These are phyloP conservation scores for Cyprinus carpio DNA, from an alignment of 2,113 vertebrate species.

Conservation along the genomic window DNA sequence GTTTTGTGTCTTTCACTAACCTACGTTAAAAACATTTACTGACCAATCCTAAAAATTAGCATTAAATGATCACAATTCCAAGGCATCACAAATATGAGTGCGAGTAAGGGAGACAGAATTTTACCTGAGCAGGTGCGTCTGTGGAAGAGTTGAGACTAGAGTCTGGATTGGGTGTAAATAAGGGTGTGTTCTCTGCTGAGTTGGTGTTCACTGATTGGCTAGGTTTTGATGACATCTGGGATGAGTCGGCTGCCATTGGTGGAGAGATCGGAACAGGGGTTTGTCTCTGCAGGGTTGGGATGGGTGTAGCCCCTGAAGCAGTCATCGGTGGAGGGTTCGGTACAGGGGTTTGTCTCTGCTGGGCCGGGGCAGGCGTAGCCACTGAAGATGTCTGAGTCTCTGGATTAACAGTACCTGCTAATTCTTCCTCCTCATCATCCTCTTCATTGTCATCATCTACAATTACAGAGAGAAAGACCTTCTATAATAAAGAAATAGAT, in stretches of 20 bases:
- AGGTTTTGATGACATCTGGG: conserved; percentile 1
- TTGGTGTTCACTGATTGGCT: conserved; percentile 5
- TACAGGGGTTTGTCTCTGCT: conserved; percentile 42
- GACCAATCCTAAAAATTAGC: neutral
- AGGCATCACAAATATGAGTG: neutral
- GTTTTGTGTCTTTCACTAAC: neutral
- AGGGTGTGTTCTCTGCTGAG: conserved; percentile 24
- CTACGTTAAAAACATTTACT: neutral
- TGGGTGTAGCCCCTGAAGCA: neutral
- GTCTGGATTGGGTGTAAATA: conserved; percentile 23
- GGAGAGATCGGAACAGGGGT: conserved; percentile 49
- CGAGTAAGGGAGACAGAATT: neutral
- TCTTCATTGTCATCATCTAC: conserved; percentile 54
- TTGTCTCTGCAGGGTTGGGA: conserved; percentile 31
- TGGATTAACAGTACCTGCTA: conserved; percentile 60
- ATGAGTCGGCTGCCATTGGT: neutral
- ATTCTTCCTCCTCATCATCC: conserved; percentile 66
- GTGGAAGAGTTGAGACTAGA: neutral
- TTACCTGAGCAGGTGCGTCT: conserved; percentile 45
- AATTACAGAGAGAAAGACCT: neutral
- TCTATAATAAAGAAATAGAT: neutral
- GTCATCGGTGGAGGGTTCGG: conserved; percentile 42
- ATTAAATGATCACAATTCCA: neutral
- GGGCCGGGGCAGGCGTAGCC: neutral
- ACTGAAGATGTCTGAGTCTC: conserved; percentile 29